Percentiles rank a stretch among this genome's conserved stretches.
Conservation (phyloP, 1,140 invertebrate species). For the Eriocheir sinensis region DNA sequence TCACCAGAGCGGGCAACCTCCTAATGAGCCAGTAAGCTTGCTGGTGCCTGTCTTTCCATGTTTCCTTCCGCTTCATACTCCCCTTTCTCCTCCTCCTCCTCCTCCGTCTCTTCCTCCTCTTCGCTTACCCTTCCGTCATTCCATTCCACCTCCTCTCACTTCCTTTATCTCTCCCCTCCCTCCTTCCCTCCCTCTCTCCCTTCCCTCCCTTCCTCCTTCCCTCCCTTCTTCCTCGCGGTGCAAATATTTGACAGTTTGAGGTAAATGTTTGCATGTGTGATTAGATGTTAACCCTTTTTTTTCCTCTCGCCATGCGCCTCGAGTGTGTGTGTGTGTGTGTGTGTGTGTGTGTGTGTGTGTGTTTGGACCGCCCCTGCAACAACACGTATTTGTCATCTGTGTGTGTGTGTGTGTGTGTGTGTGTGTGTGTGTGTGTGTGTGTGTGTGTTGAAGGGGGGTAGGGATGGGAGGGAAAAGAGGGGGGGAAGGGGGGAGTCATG, state of each 20-base stretch:
- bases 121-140: background rate
- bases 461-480: too few species aligned
- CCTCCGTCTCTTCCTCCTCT: background rate
- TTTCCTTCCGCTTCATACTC: too few species aligned
- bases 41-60: too few species aligned
- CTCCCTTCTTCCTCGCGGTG: background rate
- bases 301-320: background rate
- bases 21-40: too few species aligned
- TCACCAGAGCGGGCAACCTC: too few species aligned
- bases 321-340: slow-evolving; percentile 23
- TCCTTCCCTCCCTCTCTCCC: background rate
- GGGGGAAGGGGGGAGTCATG: too few species aligned
- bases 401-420: slow-evolving; percentile 1
- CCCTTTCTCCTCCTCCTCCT: background rate
- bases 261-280: background rate
- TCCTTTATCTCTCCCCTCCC: background rate
- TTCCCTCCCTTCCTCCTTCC: background rate
- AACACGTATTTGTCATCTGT: too few species aligned
- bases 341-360: slow-evolving; percentile 14
- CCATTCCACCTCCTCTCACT: background rate
- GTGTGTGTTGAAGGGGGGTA: too few species aligned
- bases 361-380: too few species aligned
- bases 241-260: background rate
- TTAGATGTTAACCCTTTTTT: slow-evolving; percentile 7
- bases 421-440: too few species aligned